A percentile compares a stretch with the other conserved stretches of the same genome.
Evolutionary conservation across 2,888 invertebrate genomes (phyloP).

Genomic region (Latrodectus hesperus): DNA sequence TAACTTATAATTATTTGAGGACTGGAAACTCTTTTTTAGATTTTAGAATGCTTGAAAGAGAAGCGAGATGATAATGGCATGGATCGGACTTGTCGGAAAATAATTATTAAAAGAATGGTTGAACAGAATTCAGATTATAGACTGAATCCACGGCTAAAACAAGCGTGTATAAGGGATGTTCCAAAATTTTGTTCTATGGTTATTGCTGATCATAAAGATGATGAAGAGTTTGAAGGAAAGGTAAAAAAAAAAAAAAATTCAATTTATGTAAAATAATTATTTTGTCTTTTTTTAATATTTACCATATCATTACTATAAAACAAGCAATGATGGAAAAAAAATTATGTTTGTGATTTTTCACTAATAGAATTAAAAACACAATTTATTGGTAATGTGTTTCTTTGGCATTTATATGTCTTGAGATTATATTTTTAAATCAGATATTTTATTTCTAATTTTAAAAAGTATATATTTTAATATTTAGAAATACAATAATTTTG

Average conservation of each 20-base stretch:
- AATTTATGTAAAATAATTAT: too few species aligned
- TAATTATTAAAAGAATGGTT: constrained; percentile 90
- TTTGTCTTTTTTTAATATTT: too few species aligned
- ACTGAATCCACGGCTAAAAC: constrained; percentile 88
- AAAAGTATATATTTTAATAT: too few species aligned
- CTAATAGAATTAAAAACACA: too few species aligned
- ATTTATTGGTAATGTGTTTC: too few species aligned
- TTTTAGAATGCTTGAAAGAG: constrained; percentile 77
- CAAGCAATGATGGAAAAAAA: too few species aligned
- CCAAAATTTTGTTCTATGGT: constrained; percentile 82
- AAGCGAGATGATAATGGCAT: constrained; percentile 86
- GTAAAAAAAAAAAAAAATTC: neutral
- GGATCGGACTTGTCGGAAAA: constrained; percentile 86
- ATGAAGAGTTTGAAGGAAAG: constrained; percentile 88
- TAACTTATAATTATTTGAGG: neutral
- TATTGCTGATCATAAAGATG: constrained; percentile 73
- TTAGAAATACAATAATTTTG: too few species aligned
- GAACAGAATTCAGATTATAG: constrained; percentile 93
- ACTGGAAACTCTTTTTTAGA: constrained; percentile 46
- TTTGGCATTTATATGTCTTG: too few species aligned
- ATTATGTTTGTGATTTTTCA: too few species aligned
- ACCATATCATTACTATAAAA: too few species aligned
- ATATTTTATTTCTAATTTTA: too few species aligned
- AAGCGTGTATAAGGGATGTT: constrained; percentile 88
- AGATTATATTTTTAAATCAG: too few species aligned